These are phyloP conservation scores for Acinonyx jubatus DNA, from an alignment of 2,113 vertebrate species.

Conservation along the genomic window DNA sequence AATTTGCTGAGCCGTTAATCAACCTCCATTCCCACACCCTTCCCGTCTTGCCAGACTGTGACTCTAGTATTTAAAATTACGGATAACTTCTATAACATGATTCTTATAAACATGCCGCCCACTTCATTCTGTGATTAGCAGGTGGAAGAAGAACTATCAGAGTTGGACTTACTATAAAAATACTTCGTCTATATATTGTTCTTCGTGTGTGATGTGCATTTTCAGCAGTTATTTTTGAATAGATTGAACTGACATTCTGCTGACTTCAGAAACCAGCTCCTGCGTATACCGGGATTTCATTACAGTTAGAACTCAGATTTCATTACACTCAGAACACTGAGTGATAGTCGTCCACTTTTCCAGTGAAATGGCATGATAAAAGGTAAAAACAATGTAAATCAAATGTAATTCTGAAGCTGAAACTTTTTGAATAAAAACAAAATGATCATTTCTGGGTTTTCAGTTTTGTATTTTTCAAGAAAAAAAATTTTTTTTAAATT, in stretches of 20 bases:
- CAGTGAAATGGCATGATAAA: neutral
- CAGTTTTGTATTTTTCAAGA: neutral
- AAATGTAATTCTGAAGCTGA: conserved; percentile 18
- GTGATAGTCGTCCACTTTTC: neutral
- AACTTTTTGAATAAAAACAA: neutral
- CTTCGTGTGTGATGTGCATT: neutral
- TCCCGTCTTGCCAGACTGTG: neutral
- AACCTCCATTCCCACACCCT: neutral
- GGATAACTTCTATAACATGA: neutral
- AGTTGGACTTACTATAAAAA: neutral
- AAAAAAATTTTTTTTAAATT: no score
- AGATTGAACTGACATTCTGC: neutral
- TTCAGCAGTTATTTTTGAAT: conserved; percentile 8
- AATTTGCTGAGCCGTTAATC: neutral
- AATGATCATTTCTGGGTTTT: neutral
- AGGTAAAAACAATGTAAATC: neutral
- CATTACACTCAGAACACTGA: neutral
- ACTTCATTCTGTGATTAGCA: neutral
- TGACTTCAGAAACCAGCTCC: conserved; percentile 22
- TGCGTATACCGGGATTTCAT: neutral
- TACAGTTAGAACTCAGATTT: neutral
- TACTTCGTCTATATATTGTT: neutral
- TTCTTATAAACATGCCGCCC: neutral
- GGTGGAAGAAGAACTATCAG: neutral
- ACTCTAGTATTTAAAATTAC: conserved; percentile 5